These are phyloP conservation scores for Pangasius djambal DNA, from an alignment of 2,797 vertebrate species.

Conservation along the genomic window DNA sequence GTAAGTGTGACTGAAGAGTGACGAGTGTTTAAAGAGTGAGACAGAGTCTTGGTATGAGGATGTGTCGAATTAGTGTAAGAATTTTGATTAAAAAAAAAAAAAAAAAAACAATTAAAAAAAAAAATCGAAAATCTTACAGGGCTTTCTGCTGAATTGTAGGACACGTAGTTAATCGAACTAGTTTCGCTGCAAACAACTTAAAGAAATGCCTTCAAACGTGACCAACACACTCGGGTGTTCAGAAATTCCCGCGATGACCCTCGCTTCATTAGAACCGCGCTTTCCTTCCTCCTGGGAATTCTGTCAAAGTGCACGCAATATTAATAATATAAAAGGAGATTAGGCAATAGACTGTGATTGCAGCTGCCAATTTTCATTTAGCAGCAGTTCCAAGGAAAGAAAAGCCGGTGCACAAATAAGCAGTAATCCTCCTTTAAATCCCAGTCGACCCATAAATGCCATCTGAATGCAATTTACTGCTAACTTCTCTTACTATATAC, in stretches of 20 bases:
- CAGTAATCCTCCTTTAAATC: slow-evolving; percentile 48
- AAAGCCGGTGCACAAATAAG: slow-evolving; percentile 52
- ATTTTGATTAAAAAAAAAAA: background rate
- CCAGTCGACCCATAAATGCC: slow-evolving; percentile 46
- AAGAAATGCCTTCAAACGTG: background rate
- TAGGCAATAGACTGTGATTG: slow-evolving; percentile 33
- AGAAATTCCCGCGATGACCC: background rate
- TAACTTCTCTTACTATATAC: slow-evolving; percentile 17
- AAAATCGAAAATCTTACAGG: background rate
- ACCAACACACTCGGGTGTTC: background rate
- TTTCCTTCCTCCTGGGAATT: background rate
- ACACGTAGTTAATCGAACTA: background rate
- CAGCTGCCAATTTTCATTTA: slow-evolving; percentile 54
- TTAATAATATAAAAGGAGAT: slow-evolving; percentile 43
- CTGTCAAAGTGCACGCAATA: slow-evolving; percentile 17
- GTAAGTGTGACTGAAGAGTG: background rate
- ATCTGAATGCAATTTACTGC: slow-evolving; percentile 46
- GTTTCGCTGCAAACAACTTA: background rate
- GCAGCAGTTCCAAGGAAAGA: slow-evolving; percentile 46
- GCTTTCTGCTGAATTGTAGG: background rate
- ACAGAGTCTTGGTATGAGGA: background rate
- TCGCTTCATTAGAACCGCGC: background rate
- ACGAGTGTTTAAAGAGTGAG: background rate
- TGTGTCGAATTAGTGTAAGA: background rate
- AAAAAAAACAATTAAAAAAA: background rate